Evolutionary conservation across 1,140 invertebrate species (phyloP).

Genomic region (Eupristina koningsbergeri): DNA sequence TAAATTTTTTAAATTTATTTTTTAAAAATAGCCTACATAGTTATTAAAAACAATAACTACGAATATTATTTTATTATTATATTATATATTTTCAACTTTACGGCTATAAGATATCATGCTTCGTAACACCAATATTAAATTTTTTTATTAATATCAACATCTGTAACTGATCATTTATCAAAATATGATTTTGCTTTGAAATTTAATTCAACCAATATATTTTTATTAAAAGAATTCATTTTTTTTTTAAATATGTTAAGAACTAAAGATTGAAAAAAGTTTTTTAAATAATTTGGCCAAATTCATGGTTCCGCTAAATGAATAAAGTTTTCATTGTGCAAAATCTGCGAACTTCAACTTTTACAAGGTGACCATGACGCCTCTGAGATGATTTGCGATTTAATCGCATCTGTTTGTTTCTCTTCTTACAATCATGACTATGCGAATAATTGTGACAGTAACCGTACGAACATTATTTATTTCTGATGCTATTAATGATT

Average conservation of each 20-base stretch:
- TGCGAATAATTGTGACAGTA: neutral
- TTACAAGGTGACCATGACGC: neutral
- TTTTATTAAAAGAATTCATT: neutral
- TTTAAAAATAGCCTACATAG: too few relatives aligned
- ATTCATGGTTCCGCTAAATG: too few relatives aligned
- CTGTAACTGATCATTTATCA: neutral
- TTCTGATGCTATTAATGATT: neutral
- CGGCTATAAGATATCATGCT: too few relatives aligned
- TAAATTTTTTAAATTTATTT: too few relatives aligned
- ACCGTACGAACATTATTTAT: neutral
- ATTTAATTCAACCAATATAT: neutral
- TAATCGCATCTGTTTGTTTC: neutral
- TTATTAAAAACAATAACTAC: too few relatives aligned
- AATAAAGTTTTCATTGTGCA: too few relatives aligned
- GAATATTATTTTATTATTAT: too few relatives aligned
- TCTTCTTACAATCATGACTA: neutral
- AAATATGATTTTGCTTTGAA: neutral
- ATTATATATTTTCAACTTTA: too few relatives aligned
- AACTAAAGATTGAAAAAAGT: too few relatives aligned
- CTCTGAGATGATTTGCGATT: neutral
- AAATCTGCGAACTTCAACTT: too few relatives aligned
- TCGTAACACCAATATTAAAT: neutral
- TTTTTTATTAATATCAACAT: neutral
- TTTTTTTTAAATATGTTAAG: too few relatives aligned
- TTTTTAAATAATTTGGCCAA: too few relatives aligned